phyloP scores from a whole-genome alignment of 2,797 vertebrate genomes.

The Premnoplex brunnescens region DNA sequence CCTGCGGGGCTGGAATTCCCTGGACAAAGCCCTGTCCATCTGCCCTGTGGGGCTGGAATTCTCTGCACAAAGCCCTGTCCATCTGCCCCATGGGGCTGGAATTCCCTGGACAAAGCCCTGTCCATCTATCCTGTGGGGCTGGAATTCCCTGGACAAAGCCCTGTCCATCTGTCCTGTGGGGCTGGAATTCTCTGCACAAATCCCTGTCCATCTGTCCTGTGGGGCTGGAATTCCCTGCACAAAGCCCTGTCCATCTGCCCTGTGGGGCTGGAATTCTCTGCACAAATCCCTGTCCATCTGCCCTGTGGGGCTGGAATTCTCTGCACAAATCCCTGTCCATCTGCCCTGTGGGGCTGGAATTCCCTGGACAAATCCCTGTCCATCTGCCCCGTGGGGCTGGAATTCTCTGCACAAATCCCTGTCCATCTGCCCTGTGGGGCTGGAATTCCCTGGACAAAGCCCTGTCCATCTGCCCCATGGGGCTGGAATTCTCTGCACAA shows the following conservation, averaged over 20 bases:
- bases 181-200: background rate
- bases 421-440: no score
- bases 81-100: background rate
- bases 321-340: no score
- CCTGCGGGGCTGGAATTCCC: no score
- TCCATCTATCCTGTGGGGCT: background rate
- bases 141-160: background rate
- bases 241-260: background rate
- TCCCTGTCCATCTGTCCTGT: background rate
- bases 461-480: no score
- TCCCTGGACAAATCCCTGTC: no score
- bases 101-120: background rate
- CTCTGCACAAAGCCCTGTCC: background rate
- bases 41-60: background rate
- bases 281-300: no score
- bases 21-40: background rate
- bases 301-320: no score
- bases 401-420: no score
- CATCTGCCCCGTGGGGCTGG: no score
- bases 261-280: background rate
- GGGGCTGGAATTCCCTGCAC: fast-evolving
- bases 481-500: background rate
- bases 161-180: no score
- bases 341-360: no score
- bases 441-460: no score